Base-by-base conservation (phyloP, 1,140 invertebrate species). In the Pentalonia nigronervosa region DNA sequence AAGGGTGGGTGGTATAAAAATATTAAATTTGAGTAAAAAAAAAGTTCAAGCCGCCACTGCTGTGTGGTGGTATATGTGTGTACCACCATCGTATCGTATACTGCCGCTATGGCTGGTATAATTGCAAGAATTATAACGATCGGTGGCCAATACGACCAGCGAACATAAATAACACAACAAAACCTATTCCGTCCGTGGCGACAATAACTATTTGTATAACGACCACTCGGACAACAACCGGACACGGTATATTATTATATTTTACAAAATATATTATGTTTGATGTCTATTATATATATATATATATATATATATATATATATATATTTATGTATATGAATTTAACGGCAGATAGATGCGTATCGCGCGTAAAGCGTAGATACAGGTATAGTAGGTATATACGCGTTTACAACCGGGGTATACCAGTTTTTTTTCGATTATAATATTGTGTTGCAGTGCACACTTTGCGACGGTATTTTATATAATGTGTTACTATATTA, bases 351-450 rank as follows among this genome's bases (percentile, higher is more conserved):
- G 83, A 84, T 45, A 84, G 83, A 84, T 84, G 30, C 83, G 83
- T 84, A 84, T 84, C 83, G 36, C 8, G 14, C 14, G 23, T 2
- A 45, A 45, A 84, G 7, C 83, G 41, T 25, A 36, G 20, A 34
- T 36, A 83, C 48, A 50, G 48, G 48, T 83, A 41, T 83, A 36
- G 21, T 23, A 83, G 1, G 0, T 17, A 8, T 41, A 84, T 41
- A 45, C 83, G 21, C 36, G 83, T 84, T 41, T 83, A 83, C 41
- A 20, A 76, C 60, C 30, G 60, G 60, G 60, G 60, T 14, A 83
- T 84, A 84, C 83, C 83, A 84, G 83, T 84, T 83, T 84, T 84
- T 84, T 84, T 84, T 25, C 83, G 83, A 45, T 41, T 41, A 20
- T 36, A 83, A 83, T 41, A 53, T 53, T 7, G 50, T 53, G 50